Conservation (phyloP, 2,888 invertebrate species). For the Morpho helenor region DNA sequence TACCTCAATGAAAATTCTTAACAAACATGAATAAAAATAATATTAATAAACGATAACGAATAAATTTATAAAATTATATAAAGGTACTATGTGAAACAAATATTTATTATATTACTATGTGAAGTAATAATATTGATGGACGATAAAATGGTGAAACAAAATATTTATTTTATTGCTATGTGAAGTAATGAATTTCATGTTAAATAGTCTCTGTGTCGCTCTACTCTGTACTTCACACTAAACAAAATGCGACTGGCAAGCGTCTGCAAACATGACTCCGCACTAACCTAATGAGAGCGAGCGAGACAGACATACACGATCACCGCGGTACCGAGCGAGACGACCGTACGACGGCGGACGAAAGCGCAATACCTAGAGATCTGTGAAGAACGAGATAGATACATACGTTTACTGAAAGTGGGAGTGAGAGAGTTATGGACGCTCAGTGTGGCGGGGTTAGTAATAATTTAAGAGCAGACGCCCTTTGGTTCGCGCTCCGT, state of each 20-base stretch:
- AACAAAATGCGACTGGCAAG: conserved; percentile 68
- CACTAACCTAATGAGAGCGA: conserved; percentile 76
- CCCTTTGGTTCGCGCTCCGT: conserved; percentile 53
- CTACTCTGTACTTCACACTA: conserved; percentile 44
- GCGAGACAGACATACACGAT: conserved; percentile 42
- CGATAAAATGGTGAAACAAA: no score
- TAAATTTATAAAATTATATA: no score
- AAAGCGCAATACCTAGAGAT: conserved; percentile 69
- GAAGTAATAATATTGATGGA: no score
- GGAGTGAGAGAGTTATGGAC: conserved; percentile 46
- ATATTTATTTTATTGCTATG: no score
- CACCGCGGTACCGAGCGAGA: conserved; percentile 37
- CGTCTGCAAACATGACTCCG: conserved; percentile 69
- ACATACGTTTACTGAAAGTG: conserved; percentile 23
- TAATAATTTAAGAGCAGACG: conserved; percentile 71
- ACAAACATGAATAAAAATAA: no score
- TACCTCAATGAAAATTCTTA: no score
- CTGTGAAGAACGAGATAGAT: conserved; percentile 39
- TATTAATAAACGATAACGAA: no score
- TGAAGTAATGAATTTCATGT: no score
- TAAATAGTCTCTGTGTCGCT: conserved; percentile 5
- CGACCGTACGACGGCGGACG: conserved; percentile 61
- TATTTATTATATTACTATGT: no score
- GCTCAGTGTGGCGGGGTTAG: conserved; percentile 62
- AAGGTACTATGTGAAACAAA: no score